phyloP scores from a whole-genome alignment of 2,113 vertebrate species.

The Lophius piscatorius region DNA sequence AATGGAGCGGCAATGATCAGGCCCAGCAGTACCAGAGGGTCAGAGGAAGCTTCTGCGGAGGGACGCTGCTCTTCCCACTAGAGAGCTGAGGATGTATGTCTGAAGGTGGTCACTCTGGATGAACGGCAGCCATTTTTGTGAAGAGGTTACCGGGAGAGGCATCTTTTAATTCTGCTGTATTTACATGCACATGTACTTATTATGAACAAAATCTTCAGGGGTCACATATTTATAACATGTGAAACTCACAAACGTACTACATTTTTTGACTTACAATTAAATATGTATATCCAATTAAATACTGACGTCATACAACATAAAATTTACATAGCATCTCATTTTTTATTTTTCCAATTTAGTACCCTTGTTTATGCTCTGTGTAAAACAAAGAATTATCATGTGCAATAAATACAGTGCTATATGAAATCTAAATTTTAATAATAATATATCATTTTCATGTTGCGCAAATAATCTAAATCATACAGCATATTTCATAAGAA shows the following conservation, averaged over 20 bases:
- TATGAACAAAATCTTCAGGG: background rate
- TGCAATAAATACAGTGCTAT: background rate
- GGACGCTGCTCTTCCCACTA: conserved; percentile 63
- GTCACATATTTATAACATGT: background rate
- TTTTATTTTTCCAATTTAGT: background rate
- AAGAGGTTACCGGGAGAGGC: conserved; percentile 58
- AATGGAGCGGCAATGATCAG: conserved; percentile 82
- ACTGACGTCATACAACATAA: background rate
- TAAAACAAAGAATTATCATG: background rate
- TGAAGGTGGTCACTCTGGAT: conserved; percentile 75
- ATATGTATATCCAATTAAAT: too few relatives aligned
- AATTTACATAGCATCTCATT: background rate
- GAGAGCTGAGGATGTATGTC: conserved; percentile 75
- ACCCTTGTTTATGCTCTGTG: too few relatives aligned
- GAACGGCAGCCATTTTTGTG: conserved; percentile 57
- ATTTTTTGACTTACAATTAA: too few relatives aligned
- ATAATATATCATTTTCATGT: background rate
- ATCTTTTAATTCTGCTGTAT: background rate
- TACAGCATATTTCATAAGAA: background rate
- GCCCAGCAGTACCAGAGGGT: conserved; percentile 80
- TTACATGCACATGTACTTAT: background rate
- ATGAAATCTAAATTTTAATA: background rate
- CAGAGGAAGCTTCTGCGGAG: conserved; percentile 80
- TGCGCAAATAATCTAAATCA: background rate
- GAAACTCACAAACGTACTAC: background rate